Evolutionary conservation across 2,888 invertebrate genomes (phyloP).

Genomic region (Drosophila siamana): DNA sequence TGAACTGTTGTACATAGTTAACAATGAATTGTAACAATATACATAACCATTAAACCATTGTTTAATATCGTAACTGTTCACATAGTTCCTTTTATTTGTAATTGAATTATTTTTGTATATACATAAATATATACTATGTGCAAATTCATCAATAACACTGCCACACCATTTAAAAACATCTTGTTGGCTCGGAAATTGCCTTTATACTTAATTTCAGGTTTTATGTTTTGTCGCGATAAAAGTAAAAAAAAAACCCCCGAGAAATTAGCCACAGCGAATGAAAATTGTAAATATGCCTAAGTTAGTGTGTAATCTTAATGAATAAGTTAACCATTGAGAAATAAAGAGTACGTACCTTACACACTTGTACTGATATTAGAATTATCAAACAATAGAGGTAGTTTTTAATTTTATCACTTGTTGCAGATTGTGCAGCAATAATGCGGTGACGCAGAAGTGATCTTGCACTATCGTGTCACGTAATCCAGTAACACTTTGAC

Average conservation of each 20-base stretch:
- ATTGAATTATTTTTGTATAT: slow-evolving; percentile 10
- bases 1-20: slow-evolving; percentile 50
- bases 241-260: slow-evolving; percentile 4
- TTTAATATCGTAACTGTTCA: slow-evolving; percentile 24
- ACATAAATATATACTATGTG: slow-evolving; percentile 2
- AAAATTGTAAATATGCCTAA: slow-evolving; percentile 59
- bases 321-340: slow-evolving; percentile 58
- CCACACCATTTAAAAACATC: slow-evolving; percentile 23
- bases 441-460: background rate
- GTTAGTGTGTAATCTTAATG: slow-evolving; percentile 49
- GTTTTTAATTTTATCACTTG: background rate
- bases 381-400: background rate
- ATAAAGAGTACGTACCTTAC: slow-evolving; percentile 47
- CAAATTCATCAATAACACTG: slow-evolving; percentile 35
- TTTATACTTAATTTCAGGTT: slow-evolving; percentile 39
- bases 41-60: slow-evolving; percentile 16
- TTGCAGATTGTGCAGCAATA: background rate
- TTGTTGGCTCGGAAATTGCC: slow-evolving; percentile 40
- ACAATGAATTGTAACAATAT: slow-evolving; percentile 18
- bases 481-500: background rate
- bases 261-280: slow-evolving; percentile 18
- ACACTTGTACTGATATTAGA: slow-evolving; percentile 32
- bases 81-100: slow-evolving; percentile 44
- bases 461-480: background rate
- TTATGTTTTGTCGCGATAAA: background rate